These are phyloP conservation scores for Tachuris rubrigastra DNA, from an alignment of 2,113 vertebrate genomes.

Conservation along the genomic window DNA sequence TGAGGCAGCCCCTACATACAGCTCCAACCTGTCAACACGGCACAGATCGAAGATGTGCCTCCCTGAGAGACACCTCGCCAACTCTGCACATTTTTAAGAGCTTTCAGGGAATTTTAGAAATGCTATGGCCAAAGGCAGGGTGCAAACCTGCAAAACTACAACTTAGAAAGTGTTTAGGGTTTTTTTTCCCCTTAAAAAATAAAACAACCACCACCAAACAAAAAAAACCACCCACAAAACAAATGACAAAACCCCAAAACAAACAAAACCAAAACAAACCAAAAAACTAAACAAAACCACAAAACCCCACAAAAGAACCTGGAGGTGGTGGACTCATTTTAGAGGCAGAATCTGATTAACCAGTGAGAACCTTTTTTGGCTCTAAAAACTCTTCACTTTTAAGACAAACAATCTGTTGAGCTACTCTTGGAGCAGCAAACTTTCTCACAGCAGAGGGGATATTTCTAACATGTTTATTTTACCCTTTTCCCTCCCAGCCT, in stretches of 20 bases:
- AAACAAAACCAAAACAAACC: too few relatives aligned
- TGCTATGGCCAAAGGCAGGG: background rate
- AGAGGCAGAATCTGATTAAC: background rate
- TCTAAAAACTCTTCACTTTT: background rate
- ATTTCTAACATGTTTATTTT: background rate
- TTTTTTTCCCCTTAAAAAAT: background rate
- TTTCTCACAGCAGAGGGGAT: background rate
- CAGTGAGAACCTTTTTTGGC: background rate
- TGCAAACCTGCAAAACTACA: background rate
- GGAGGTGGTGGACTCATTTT: background rate
- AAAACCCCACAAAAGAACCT: background rate
- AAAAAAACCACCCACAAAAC: too few relatives aligned
- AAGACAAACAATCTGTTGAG: background rate
- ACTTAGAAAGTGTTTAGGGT: background rate
- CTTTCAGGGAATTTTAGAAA: background rate
- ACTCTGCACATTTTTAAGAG: background rate
- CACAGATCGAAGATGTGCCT: background rate
- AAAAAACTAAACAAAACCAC: background rate
- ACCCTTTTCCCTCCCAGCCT: background rate
- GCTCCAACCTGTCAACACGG: constrained; percentile 13
- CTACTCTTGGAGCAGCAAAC: background rate
- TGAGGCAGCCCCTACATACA: constrained; percentile 4
- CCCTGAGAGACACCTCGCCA: background rate
- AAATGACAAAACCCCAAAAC: too few relatives aligned
- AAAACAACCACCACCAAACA: too few relatives aligned